Evolutionary conservation across 2,797 vertebrate species (phyloP).

Genomic region (Nothura maculosa): DNA sequence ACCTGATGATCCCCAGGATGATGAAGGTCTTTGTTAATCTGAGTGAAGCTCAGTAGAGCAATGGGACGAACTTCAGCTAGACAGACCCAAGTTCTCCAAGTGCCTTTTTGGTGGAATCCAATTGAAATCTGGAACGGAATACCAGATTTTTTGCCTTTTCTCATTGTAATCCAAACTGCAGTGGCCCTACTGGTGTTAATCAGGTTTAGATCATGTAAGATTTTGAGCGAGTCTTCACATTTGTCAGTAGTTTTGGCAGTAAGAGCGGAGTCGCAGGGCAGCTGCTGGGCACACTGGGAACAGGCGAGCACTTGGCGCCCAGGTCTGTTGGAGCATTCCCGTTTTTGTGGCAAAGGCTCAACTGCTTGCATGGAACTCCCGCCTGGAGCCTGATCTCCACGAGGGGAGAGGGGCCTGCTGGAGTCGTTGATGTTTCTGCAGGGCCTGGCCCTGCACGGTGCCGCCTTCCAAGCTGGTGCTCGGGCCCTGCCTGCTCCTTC

Average conservation of each 20-base stretch:
- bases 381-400: neutral
- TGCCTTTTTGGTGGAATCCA: neutral
- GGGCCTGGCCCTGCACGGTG: neutral
- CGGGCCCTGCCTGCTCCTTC: neutral
- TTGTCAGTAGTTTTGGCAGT: neutral
- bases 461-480: neutral
- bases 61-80: neutral
- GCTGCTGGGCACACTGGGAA: rapidly evolving
- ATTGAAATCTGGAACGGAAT: neutral
- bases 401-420: neutral
- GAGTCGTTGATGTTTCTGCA: neutral
- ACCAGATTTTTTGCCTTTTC: neutral
- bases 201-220: neutral
- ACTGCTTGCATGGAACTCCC: neutral
- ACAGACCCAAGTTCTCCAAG: neutral
- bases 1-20: conserved; percentile 11
- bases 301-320: neutral
- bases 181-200: neutral
- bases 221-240: neutral
- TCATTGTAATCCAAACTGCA: neutral
- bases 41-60: neutral
- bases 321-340: neutral
- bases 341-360: neutral
- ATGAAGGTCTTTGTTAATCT: neutral
- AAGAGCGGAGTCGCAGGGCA: rapidly evolving